phyloP scores from a whole-genome alignment of 2,113 vertebrate genomes.

The Acrocephalus arundinaceus region DNA sequence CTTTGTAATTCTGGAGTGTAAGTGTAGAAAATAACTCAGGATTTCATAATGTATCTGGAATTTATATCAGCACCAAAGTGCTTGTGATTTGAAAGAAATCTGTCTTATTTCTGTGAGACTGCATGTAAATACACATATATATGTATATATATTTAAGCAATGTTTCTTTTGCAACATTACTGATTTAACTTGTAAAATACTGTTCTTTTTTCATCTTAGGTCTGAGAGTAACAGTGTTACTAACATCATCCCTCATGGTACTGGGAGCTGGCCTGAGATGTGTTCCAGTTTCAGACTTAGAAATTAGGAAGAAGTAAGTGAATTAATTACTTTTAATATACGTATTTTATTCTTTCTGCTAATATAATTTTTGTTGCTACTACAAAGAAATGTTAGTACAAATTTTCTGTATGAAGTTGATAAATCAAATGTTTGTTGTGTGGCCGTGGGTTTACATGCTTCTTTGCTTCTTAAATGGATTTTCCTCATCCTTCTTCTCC shows the following conservation, averaged over 20 bases:
- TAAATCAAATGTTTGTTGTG: background rate
- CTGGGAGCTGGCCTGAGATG: slow-evolving; percentile 86
- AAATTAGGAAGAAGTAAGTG: slow-evolving; percentile 86
- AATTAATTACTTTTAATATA: background rate
- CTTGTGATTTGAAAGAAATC: background rate
- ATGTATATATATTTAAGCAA: background rate
- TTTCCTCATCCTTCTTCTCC: background rate
- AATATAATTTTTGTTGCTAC: background rate
- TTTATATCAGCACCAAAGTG: background rate
- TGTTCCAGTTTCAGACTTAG: slow-evolving; percentile 82
- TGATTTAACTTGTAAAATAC: slow-evolving; percentile 10
- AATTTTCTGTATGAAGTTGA: background rate
- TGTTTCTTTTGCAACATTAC: background rate
- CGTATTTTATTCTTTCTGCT: background rate
- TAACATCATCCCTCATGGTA: slow-evolving; percentile 89
- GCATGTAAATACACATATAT: background rate
- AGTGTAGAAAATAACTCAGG: background rate
- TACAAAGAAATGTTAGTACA: background rate
- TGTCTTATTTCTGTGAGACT: background rate
- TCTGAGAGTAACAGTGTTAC: slow-evolving; percentile 87
- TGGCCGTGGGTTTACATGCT: background rate
- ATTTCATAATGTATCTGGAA: background rate
- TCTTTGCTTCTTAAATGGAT: background rate
- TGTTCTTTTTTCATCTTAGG: slow-evolving; percentile 72
- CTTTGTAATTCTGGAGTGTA: background rate